Percentiles rank a stretch among this genome's conserved stretches.
Evolutionary conservation across 2,113 vertebrate species (phyloP).

Genomic region (Daphoenositta chrysoptera): DNA sequence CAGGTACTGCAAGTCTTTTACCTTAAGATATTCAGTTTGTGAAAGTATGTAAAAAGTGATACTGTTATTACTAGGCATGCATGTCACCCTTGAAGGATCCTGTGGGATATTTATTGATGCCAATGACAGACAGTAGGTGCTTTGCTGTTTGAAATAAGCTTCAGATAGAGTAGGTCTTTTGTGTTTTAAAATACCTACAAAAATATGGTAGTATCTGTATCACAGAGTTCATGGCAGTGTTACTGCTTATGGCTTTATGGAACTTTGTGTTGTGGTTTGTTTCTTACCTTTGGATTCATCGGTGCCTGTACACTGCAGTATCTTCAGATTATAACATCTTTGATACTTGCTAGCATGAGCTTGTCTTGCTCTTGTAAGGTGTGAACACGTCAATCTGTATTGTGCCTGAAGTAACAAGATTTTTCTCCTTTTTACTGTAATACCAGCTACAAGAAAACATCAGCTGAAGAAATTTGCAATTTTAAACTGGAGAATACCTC

Average conservation of each 20-base stretch:
- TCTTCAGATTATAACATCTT: not conserved
- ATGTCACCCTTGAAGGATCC: not conserved
- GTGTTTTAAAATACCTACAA: not conserved
- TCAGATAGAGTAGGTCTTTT: not conserved
- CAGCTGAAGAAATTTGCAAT: slow-evolving; percentile 55
- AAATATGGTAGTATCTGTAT: not conserved
- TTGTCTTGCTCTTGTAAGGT: not conserved
- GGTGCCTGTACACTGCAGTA: not conserved
- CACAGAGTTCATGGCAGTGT: accelerated
- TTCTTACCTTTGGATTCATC: not conserved
- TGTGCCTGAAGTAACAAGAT: not conserved
- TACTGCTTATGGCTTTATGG: not conserved
- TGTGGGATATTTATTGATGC: not conserved
- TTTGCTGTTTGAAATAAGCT: not conserved
- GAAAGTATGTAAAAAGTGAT: not conserved
- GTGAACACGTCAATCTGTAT: not conserved
- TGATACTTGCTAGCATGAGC: not conserved
- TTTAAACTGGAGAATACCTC: slow-evolving; percentile 54
- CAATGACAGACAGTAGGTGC: not conserved
- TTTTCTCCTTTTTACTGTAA: not conserved
- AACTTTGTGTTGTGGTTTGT: not conserved
- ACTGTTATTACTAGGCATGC: not conserved
- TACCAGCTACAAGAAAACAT: slow-evolving; percentile 70
- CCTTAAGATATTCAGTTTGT: not conserved
- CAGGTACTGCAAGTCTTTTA: not conserved